Evolutionary conservation across 2,113 vertebrate species (phyloP).

Genomic region (Polypterus bichir): DNA sequence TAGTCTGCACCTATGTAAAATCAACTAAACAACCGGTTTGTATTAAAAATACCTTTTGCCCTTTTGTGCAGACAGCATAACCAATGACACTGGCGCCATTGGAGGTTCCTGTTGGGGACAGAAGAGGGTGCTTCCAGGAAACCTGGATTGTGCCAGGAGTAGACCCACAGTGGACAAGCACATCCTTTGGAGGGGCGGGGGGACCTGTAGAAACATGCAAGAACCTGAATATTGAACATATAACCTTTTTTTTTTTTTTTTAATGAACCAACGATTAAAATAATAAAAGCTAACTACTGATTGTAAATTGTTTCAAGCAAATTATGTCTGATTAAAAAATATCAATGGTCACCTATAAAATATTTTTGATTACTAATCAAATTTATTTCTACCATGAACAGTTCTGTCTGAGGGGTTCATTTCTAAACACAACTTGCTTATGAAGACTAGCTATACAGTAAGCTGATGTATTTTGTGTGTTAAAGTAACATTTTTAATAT

Average conservation of each 20-base stretch:
- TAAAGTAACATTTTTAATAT: no score
- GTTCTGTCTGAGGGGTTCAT: no score
- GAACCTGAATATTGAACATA: not conserved
- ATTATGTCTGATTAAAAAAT: no score
- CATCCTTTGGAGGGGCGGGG: constrained; percentile 78
- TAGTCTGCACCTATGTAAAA: no score
- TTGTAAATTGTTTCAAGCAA: no score
- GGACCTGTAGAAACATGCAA: constrained; percentile 52
- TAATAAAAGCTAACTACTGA: not conserved
- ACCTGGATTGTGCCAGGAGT: constrained; percentile 65
- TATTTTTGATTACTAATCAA: no score
- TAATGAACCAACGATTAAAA: not conserved
- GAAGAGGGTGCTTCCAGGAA: constrained; percentile 74
- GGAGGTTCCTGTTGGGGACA: constrained; percentile 76
- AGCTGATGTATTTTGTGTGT: no score
- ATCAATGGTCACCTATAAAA: no score
- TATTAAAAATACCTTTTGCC: constrained; percentile 64
- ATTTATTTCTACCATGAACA: no score
- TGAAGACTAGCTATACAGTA: no score
- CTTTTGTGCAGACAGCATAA: constrained; percentile 81
- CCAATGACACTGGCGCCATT: constrained; percentile 83
- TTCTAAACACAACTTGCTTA: no score
- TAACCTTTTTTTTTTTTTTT: not conserved
- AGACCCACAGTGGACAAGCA: constrained; percentile 65
- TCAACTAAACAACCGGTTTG: no score